phyloP scores from a whole-genome alignment of 2,113 vertebrate species.

The Tragelaphus strepsiceros region DNA sequence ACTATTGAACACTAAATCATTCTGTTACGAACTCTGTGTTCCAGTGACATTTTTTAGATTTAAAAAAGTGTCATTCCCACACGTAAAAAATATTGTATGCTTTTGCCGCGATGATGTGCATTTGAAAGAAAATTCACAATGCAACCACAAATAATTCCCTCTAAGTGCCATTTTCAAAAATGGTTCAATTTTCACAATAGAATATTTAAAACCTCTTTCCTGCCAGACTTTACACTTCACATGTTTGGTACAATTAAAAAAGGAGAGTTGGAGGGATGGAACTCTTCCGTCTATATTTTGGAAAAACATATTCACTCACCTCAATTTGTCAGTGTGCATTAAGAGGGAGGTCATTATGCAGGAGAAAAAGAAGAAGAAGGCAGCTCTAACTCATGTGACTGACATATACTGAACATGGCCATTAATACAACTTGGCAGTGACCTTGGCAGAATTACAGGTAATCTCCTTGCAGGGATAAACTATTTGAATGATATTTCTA shows the following conservation, averaged over 20 bases:
- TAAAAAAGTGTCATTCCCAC: conserved; percentile 24
- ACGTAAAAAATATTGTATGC: conserved; percentile 48
- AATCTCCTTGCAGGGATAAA: conserved; percentile 54
- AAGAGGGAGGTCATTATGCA: conserved; percentile 41
- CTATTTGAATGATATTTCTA: conserved; percentile 60
- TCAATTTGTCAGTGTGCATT: conserved; percentile 60
- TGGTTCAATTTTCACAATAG: conserved; percentile 51
- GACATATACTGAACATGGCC: background rate
- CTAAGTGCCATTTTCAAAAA: conserved; percentile 48
- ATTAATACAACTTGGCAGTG: conserved; percentile 69
- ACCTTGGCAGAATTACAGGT: conserved; percentile 64
- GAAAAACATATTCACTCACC: conserved; percentile 53
- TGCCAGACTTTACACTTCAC: conserved; percentile 45
- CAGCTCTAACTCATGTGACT: conserved; percentile 59
- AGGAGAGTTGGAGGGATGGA: conserved; percentile 50
- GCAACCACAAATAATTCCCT: conserved; percentile 24
- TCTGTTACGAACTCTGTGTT: conserved; percentile 56
- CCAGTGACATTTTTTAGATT: conserved; percentile 56
- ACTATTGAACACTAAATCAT: conserved; percentile 49
- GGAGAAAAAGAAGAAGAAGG: conserved; percentile 21
- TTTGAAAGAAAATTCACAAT: conserved; percentile 43
- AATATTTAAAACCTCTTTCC: conserved; percentile 54
- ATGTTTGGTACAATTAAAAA: conserved; percentile 56
- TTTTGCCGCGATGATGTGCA: conserved; percentile 28
- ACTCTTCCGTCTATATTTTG: conserved; percentile 54